These are phyloP conservation scores for Ailurus styani DNA, from an alignment of 2,113 vertebrate species.

Conservation along the genomic window DNA sequence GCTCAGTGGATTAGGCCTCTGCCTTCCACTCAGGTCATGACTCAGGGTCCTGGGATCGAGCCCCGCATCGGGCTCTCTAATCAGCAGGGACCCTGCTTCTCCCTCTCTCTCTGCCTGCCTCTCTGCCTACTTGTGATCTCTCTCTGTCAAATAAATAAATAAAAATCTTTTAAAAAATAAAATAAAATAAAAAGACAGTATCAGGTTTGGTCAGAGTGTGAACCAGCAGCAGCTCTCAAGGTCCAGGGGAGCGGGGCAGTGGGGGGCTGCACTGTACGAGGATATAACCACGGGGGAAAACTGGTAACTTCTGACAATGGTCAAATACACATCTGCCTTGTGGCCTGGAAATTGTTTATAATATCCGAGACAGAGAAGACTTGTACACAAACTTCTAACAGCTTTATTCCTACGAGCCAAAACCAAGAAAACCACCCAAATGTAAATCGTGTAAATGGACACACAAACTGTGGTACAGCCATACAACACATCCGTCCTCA, in stretches of 20 bases:
- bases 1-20: too few species aligned
- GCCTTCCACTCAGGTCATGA: too few species aligned
- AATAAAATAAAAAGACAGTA: not conserved
- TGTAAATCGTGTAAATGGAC: not conserved
- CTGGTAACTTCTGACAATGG: not conserved
- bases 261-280: accelerated
- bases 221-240: not conserved
- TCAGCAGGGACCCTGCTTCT: too few species aligned
- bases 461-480: not conserved
- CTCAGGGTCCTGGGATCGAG: too few species aligned
- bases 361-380: not conserved
- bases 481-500: not conserved
- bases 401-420: not conserved
- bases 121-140: too few species aligned
- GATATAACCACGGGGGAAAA: too few species aligned
- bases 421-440: not conserved
- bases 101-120: too few species aligned
- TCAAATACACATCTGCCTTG: not conserved
- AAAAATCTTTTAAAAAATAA: too few species aligned
- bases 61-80: too few species aligned
- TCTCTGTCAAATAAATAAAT: too few species aligned
- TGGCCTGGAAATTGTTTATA: not conserved
- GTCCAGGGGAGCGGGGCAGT: not conserved
- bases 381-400: not conserved
- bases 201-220: not conserved